Evolutionary conservation across 2,888 invertebrate genomes (phyloP).

Genomic region (Lasius platythorax): DNA sequence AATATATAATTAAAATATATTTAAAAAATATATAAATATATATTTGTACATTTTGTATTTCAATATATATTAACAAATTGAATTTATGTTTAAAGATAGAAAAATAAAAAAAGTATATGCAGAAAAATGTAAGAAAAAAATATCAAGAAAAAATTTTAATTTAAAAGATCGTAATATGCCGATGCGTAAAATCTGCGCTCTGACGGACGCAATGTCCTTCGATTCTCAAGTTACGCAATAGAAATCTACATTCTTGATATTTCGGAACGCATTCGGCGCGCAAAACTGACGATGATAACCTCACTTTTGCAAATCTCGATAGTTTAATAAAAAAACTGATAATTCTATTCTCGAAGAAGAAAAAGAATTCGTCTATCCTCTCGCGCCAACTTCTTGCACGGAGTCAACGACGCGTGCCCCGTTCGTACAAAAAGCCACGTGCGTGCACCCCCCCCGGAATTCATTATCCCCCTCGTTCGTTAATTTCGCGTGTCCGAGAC

Average conservation of each 20-base stretch:
- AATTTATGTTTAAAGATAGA: not conserved
- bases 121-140: not conserved
- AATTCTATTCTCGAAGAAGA: not conserved
- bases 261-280: constrained; percentile 59
- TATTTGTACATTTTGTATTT: not conserved
- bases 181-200: not conserved
- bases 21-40: not conserved
- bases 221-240: constrained; percentile 61
- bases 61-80: not conserved
- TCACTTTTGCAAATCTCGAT: constrained; percentile 68
- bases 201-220: not conserved
- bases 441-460: not conserved
- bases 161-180: not conserved
- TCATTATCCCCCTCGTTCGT: not conserved
- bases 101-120: not conserved
- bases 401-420: not conserved
- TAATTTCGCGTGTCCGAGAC: no score
- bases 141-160: not conserved
- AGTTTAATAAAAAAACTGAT: not conserved
- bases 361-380: no score
- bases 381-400: not conserved
- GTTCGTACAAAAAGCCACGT: not conserved
- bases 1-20: no score
- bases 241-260: constrained; percentile 37
- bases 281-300: constrained; percentile 66